Conservation (phyloP, 2,797 vertebrate species). For the Manis crassicaudata region DNA sequence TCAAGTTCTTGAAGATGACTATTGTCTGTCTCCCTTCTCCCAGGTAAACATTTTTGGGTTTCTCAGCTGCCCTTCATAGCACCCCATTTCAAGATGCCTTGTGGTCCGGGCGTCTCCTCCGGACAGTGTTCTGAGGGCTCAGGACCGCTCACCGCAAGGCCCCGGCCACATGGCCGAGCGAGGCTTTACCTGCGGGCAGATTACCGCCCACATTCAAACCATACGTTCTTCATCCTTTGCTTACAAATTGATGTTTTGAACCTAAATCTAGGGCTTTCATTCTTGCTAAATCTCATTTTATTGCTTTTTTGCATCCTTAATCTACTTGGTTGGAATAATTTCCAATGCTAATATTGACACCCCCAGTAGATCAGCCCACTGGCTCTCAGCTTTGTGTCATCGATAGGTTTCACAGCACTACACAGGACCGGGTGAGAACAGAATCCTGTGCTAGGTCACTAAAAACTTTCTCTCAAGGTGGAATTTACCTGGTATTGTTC, state of each 20-base stretch:
- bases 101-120: background rate
- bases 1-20: background rate
- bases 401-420: background rate
- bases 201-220: background rate
- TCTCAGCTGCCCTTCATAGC: background rate
- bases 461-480: background rate
- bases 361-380: background rate
- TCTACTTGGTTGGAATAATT: background rate
- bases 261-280: background rate
- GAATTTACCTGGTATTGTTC: background rate
- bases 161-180: rapidly evolving
- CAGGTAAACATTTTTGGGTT: background rate
- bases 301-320: background rate
- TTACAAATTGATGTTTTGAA: background rate
- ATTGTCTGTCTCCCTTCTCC: background rate
- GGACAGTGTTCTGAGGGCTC: too few species aligned
- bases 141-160: background rate
- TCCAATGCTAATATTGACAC: background rate
- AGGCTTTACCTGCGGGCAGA: too few species aligned
- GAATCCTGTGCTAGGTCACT: background rate
- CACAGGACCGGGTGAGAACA: background rate
- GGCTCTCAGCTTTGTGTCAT: background rate
- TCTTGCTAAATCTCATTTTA: background rate
- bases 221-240: background rate
- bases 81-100: background rate